A percentile compares a stretch with the other conserved stretches of the same genome.
These are phyloP conservation scores for Drosophila eohydei DNA, from an alignment of 2,888 invertebrate genomes.

Conservation along the genomic window DNA sequence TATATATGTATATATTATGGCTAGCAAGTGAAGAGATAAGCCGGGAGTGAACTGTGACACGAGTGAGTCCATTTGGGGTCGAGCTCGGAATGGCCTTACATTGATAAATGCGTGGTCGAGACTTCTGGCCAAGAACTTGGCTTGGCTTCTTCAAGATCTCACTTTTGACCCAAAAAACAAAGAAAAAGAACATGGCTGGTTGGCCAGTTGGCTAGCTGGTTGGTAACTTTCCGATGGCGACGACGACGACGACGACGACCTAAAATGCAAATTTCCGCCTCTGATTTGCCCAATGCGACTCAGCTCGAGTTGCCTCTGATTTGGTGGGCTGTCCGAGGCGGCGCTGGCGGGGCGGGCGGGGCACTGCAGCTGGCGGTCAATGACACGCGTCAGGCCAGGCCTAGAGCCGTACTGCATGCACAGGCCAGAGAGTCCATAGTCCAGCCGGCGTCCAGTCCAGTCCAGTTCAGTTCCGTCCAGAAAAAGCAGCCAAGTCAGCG, in stretches of 20 bases:
- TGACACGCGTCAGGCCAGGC: conserved; percentile 5
- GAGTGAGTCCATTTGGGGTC: conserved; percentile 28
- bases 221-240: conserved; percentile 51
- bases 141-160: conserved; percentile 57
- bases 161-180: conserved; percentile 70
- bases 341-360: background rate
- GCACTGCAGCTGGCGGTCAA: conserved; percentile 36
- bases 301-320: conserved; percentile 2
- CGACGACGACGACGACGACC: conserved; percentile 59
- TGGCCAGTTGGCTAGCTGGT: background rate
- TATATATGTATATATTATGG: background rate
- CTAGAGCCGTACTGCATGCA: conserved; percentile 4
- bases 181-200: conserved; percentile 2
- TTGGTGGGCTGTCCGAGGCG: too few relatives aligned
- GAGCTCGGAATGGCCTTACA: conserved; percentile 16
- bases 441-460: background rate
- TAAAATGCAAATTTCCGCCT: conserved; percentile 70
- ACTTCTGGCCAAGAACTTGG: conserved; percentile 18
- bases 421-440: conserved; percentile 4
- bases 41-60: conserved; percentile 35
- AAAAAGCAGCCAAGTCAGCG: conserved; percentile 1
- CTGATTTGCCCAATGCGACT: conserved; percentile 33
- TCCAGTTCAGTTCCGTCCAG: background rate
- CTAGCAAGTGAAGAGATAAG: conserved; percentile 1
- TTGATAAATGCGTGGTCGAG: conserved; percentile 41